Conservation (phyloP, 2,797 vertebrate genomes). For the Clarias laeviceps region DNA sequence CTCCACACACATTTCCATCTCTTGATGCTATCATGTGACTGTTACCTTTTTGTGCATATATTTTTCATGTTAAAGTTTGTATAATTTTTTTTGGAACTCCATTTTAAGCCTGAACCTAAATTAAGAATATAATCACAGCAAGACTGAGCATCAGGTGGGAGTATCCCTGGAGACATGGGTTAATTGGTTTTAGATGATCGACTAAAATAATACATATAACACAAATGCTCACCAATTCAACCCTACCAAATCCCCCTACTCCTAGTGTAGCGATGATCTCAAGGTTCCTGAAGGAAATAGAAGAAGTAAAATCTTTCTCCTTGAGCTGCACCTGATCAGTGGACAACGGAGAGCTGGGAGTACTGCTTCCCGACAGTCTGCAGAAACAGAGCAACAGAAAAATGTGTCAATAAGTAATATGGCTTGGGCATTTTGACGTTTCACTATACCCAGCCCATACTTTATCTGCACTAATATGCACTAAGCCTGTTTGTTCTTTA, state of each 20-base stretch:
- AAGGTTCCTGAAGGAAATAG: conserved; percentile 84
- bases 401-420: neutral
- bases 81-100: no score
- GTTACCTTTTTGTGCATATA: no score
- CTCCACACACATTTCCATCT: no score
- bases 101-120: neutral
- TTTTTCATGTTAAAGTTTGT: no score
- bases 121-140: neutral
- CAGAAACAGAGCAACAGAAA: neutral
- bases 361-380: conserved; percentile 79
- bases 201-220: neutral
- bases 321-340: conserved; percentile 84
- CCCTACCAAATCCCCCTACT: conserved; percentile 92
- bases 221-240: conserved; percentile 85
- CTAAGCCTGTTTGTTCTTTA: no score
- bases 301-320: conserved; percentile 82
- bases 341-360: conserved; percentile 78
- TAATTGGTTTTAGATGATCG: neutral
- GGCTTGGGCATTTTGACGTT: no score
- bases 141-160: neutral
- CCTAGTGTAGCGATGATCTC: conserved; percentile 88
- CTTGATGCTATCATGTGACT: no score
- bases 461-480: no score
- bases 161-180: neutral
- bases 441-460: no score